A percentile compares a stretch with the other conserved stretches of the same genome.
Conservation (phyloP, 2,888 invertebrate genomes). For the Imbricaverruca yamaguchii region DNA sequence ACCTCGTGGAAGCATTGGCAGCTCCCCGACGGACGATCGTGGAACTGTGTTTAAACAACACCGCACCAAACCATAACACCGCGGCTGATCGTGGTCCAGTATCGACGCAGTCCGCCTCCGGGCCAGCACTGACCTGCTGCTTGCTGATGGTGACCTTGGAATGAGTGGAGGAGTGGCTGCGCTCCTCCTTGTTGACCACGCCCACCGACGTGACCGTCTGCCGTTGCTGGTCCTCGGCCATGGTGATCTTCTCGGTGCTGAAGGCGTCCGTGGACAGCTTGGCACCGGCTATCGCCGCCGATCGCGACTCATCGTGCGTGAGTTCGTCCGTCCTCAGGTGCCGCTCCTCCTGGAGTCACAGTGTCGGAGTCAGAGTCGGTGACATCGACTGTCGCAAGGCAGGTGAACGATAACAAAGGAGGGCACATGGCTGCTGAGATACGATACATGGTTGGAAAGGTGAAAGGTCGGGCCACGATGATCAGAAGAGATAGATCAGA, state of each 20-base stretch:
- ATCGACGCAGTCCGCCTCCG: too few relatives aligned
- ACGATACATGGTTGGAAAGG: not conserved
- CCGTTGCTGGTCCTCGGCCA: constrained; percentile 4
- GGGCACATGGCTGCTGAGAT: too few relatives aligned
- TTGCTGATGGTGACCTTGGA: constrained; percentile 12
- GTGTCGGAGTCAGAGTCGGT: not conserved
- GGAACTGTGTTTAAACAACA: too few relatives aligned
- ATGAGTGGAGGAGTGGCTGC: not conserved
- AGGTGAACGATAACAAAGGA: too few relatives aligned
- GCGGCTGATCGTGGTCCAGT: too few relatives aligned
- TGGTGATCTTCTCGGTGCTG: constrained; percentile 3
- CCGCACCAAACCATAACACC: too few relatives aligned
- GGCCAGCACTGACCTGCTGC: not conserved
- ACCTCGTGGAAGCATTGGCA: too few relatives aligned
- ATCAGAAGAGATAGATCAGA: not conserved
- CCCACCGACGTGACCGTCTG: not conserved
- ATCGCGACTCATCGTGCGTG: constrained; percentile 6
- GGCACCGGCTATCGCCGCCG: constrained; percentile 13
- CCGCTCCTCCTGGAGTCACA: not conserved
- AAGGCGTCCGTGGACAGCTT: not conserved
- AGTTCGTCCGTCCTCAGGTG: not conserved
- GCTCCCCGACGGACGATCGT: too few relatives aligned
- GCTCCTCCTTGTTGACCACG: constrained; percentile 8
- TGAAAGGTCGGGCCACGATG: not conserved
- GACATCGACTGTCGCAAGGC: not conserved